These are phyloP conservation scores for Trachelipus rathkii DNA, from an alignment of 1,140 invertebrate species.

Conservation along the genomic window DNA sequence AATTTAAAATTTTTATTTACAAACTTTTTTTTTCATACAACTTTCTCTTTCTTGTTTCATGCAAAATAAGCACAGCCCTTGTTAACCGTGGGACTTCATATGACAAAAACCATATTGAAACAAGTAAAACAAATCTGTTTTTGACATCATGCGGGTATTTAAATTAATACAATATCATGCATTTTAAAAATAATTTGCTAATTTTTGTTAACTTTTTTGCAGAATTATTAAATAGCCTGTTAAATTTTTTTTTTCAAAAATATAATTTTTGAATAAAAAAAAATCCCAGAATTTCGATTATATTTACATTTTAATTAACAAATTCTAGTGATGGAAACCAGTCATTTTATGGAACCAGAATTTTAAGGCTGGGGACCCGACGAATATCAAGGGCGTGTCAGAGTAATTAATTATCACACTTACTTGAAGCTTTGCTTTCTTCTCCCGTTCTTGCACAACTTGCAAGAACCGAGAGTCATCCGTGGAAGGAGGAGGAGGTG, in stretches of 20 bases:
- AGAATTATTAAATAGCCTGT: too few species aligned
- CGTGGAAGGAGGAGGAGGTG: slow-evolving; percentile 39
- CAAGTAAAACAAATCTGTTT: too few species aligned
- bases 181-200: too few species aligned
- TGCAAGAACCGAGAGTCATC: slow-evolving; percentile 43
- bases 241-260: too few species aligned
- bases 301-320: too few species aligned
- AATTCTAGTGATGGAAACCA: background rate
- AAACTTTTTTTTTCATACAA: too few species aligned
- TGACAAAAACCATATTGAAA: background rate
- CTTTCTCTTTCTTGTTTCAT: background rate
- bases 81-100: background rate
- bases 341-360: background rate
- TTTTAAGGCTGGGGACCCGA: background rate
- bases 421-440: slow-evolving; percentile 45
- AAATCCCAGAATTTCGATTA: too few species aligned
- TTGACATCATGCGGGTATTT: too few species aligned
- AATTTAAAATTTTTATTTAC: too few species aligned
- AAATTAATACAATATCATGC: too few species aligned
- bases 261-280: too few species aligned
- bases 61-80: background rate
- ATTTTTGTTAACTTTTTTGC: too few species aligned
- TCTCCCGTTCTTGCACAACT: slow-evolving; percentile 43
- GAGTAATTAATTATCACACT: slow-evolving; percentile 18
- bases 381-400: slow-evolving; percentile 5